These are phyloP conservation scores for Paelopatides confundens DNA, from an alignment of 53 echinoderm and acorn worm species.

Conservation along the genomic window DNA sequence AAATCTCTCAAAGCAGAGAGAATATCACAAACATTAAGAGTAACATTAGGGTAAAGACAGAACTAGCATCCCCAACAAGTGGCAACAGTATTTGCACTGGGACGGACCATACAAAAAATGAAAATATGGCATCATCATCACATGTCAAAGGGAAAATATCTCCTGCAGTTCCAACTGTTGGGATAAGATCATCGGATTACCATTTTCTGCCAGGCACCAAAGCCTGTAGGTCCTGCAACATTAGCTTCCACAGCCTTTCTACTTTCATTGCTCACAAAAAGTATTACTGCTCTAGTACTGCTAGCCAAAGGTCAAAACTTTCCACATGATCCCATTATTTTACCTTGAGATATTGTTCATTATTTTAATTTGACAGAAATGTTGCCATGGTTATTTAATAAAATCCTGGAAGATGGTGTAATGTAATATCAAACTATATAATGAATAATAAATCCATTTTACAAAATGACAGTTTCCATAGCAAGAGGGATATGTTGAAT, in stretches of 20 bases:
- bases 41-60: not conserved
- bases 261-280: constrained; percentile 98
- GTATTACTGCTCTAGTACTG: constrained; percentile 82
- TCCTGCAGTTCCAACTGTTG: not conserved
- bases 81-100: no score
- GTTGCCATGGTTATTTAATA: no score
- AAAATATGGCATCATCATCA: not conserved
- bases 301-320: constrained; percentile 44
- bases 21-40: not conserved
- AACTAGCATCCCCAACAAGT: not conserved
- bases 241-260: constrained; percentile 87
- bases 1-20: not conserved
- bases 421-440: no score
- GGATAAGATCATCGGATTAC: not conserved
- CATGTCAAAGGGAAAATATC: not conserved
- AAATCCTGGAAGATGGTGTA: no score
- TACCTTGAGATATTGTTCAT: no score
- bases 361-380: no score
- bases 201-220: constrained; percentile 51
- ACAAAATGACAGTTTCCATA: no score
- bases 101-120: not conserved
- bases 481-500: no score
- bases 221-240: constrained; percentile 87
- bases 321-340: constrained; percentile 5
- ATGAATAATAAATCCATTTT: no score